Evolutionary conservation across 2,797 vertebrate genomes (phyloP).

Genomic region (Geotrypetes seraphini): DNA sequence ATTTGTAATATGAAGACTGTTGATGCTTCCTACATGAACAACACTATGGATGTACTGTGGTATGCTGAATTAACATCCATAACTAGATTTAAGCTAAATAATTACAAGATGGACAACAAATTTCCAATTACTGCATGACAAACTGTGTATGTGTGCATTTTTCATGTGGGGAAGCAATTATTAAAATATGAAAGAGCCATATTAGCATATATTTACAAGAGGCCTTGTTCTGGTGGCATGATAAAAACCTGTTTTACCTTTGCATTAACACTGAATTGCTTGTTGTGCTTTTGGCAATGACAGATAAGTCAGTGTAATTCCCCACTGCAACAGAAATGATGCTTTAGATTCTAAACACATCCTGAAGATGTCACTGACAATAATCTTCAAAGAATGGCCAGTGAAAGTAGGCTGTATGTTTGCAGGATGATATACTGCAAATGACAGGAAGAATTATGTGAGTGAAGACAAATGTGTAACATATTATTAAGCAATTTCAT

Average conservation of each 20-base stretch:
- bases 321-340: slow-evolving; percentile 69
- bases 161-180: slow-evolving; percentile 50
- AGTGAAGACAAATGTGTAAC: slow-evolving; percentile 89
- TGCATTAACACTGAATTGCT: slow-evolving; percentile 79
- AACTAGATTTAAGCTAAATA: slow-evolving; percentile 82
- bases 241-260: slow-evolving; percentile 91
- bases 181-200: slow-evolving; percentile 73
- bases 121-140: slow-evolving; percentile 73
- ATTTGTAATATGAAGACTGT: slow-evolving; percentile 20
- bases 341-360: slow-evolving; percentile 69
- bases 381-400: slow-evolving; percentile 91
- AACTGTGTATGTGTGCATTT: slow-evolving; percentile 37
- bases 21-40: slow-evolving; percentile 14
- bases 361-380: slow-evolving; percentile 88
- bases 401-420: slow-evolving; percentile 81
- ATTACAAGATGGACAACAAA: slow-evolving; percentile 85
- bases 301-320: slow-evolving; percentile 96
- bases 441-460: slow-evolving; percentile 94
- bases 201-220: slow-evolving; percentile 94
- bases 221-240: slow-evolving; percentile 62
- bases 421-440: slow-evolving; percentile 85
- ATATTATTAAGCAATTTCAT: slow-evolving; percentile 94
- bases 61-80: slow-evolving; percentile 61
- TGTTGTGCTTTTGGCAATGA: slow-evolving; percentile 93
- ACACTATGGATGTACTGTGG: slow-evolving; percentile 35